Conservation (phyloP, 1,140 invertebrate species). For the Tenebrio molitor region DNA sequence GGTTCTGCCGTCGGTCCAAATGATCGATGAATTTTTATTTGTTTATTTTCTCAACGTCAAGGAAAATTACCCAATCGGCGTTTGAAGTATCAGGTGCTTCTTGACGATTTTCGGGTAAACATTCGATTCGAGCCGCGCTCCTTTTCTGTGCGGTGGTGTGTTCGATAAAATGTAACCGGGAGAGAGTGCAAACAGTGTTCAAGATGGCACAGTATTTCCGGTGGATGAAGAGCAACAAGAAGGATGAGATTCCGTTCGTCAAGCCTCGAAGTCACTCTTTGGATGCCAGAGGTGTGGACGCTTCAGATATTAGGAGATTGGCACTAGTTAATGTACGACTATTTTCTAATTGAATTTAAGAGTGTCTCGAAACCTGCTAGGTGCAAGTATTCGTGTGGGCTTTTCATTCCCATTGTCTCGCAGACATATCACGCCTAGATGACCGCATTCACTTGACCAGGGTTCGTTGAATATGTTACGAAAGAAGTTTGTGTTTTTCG, state of each 20-base stretch:
- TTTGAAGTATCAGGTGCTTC: constrained; percentile 33
- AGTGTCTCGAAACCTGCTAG: constrained; percentile 1
- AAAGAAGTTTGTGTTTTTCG: constrained; percentile 7
- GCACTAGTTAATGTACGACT: constrained; percentile 30
- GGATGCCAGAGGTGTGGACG: constrained; percentile 80
- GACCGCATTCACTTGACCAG: constrained; percentile 23
- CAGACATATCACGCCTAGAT: constrained; percentile 24
- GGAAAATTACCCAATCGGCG: constrained; percentile 26
- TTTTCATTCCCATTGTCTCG: constrained; percentile 16
- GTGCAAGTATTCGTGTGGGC: constrained; percentile 20
- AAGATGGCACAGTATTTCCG: constrained; percentile 79
- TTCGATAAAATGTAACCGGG: constrained; percentile 15
- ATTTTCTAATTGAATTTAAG: constrained; percentile 32
- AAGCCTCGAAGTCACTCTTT: constrained; percentile 83
- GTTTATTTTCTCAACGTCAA: constrained; percentile 35
- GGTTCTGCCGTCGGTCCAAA: neutral
- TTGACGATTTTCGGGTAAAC: constrained; percentile 23
- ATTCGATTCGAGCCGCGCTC: neutral
- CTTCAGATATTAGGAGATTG: constrained; percentile 74
- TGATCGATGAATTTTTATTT: constrained; percentile 28
- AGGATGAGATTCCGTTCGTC: constrained; percentile 72
- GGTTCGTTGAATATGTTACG: constrained; percentile 12
- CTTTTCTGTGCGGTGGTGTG: too few relatives aligned
- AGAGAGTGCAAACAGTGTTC: neutral
- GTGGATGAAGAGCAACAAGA: constrained; percentile 77